Conservation (phyloP, 1,140 invertebrate genomes). For the Drosophila albomicans region DNA sequence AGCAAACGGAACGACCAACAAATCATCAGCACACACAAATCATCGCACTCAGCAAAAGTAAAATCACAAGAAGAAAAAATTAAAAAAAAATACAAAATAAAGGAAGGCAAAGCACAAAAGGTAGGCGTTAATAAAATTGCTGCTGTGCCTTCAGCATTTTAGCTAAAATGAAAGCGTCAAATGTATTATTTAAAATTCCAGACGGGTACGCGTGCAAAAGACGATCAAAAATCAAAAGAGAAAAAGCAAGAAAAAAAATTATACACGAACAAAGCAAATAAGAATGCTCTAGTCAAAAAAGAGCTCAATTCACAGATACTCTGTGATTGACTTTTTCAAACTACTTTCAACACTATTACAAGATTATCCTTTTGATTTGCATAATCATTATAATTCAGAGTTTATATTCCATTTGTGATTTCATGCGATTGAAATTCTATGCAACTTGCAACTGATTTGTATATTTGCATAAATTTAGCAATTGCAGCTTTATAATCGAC, state of each 20-base stretch:
- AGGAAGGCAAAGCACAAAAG: slow-evolving; percentile 42
- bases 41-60: slow-evolving; percentile 16
- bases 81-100: neutral
- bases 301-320: neutral
- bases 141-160: slow-evolving; percentile 50
- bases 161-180: slow-evolving; percentile 72
- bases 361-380: neutral
- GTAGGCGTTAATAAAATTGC: slow-evolving; percentile 53
- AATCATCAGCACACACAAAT: slow-evolving; percentile 25
- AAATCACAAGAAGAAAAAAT: slow-evolving; percentile 14
- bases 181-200: slow-evolving; percentile 73
- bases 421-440: no score
- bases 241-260: slow-evolving; percentile 7
- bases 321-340: neutral
- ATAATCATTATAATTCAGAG: neutral
- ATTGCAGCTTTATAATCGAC: neutral
- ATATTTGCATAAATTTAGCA: neutral
- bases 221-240: slow-evolving; percentile 20
- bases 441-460: neutral
- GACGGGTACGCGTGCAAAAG: slow-evolving; percentile 36
- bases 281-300: neutral
- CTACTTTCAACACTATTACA: neutral
- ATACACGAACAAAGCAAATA: slow-evolving; percentile 7
- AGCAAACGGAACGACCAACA: slow-evolving; percentile 21
- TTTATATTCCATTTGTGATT: neutral